These are phyloP conservation scores for Acleris cristana DNA, from an alignment of 2,888 invertebrate species.

Conservation along the genomic window DNA sequence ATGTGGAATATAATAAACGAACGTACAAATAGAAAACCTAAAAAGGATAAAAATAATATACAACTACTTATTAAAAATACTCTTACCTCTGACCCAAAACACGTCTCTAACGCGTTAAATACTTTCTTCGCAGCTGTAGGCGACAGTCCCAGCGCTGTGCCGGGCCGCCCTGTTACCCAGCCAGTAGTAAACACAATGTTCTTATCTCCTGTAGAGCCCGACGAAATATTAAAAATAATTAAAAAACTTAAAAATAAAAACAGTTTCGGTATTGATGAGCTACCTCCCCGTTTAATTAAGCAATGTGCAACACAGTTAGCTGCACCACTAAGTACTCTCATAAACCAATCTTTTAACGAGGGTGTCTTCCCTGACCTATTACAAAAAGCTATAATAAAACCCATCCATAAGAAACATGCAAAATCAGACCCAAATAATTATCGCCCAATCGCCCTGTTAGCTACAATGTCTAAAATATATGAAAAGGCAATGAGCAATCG, in stretches of 20 bases:
- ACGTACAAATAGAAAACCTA: constrained; percentile 26
- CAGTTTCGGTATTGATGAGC: constrained; percentile 4
- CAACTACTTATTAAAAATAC: too few relatives aligned
- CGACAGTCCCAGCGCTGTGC: neutral
- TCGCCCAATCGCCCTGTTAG: constrained; percentile 35
- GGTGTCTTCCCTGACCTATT: constrained; percentile 24
- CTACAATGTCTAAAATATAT: constrained; percentile 33
- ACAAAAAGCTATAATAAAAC: constrained; percentile 36
- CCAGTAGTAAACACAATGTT: constrained; percentile 11
- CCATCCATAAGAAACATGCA: constrained; percentile 33
- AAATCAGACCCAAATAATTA: constrained; percentile 29
- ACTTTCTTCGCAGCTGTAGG: constrained; percentile 3
- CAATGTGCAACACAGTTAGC: constrained; percentile 3
- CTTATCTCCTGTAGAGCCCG: constrained; percentile 3
- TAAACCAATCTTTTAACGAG: constrained; percentile 15
- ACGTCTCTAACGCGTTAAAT: neutral
- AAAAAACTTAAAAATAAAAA: constrained; percentile 16
- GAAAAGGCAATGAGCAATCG: constrained; percentile 35
- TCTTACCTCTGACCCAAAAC: neutral
- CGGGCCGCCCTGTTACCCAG: neutral
- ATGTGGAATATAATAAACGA: constrained; percentile 17
- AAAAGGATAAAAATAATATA: constrained; percentile 24
- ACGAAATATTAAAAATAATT: constrained; percentile 2
- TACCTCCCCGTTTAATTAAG: constrained; percentile 6
- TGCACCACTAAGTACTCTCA: neutral